A percentile compares a stretch with the other conserved stretches of the same genome.
Evolutionary conservation across 2,888 invertebrate species (phyloP).

Genomic region (Catocala nupta): DNA sequence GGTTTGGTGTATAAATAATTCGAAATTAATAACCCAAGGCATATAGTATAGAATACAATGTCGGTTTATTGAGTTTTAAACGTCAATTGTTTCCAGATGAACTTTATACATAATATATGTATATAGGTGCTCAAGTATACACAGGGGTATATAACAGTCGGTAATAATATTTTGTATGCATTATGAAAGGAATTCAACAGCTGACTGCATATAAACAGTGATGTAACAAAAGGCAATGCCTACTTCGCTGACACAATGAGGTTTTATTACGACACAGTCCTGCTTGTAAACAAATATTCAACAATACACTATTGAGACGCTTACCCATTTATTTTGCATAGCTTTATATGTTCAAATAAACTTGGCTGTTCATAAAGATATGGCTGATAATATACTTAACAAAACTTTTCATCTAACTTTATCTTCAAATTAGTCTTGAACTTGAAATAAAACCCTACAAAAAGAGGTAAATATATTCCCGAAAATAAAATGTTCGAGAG

Average conservation of each 20-base stretch:
- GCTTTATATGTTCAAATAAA: not conserved
- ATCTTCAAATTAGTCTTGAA: too few species aligned
- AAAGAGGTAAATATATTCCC: not conserved
- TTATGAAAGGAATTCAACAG: slow-evolving; percentile 40
- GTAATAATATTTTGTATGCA: not conserved
- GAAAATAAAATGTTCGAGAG: not conserved
- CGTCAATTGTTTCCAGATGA: too few species aligned
- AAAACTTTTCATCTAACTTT: too few species aligned
- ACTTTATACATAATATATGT: too few species aligned
- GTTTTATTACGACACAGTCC: slow-evolving; percentile 40
- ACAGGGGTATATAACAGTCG: not conserved
- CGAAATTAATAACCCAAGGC: too few species aligned
- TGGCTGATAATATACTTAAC: too few species aligned
- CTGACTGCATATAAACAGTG: slow-evolving; percentile 42
- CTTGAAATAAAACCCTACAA: too few species aligned
- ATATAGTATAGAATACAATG: too few species aligned
- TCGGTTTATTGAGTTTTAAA: too few species aligned
- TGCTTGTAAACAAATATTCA: slow-evolving; percentile 47
- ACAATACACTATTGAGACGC: slow-evolving; percentile 39
- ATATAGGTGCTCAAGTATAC: too few species aligned
- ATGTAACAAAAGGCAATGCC: slow-evolving; percentile 37
- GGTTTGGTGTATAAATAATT: too few species aligned
- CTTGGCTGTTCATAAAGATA: too few species aligned
- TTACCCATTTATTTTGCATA: slow-evolving; percentile 10
- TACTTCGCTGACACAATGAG: slow-evolving; percentile 48